These are phyloP conservation scores for Ceuthmochares aereus DNA, from an alignment of 2,113 vertebrate species.

Conservation along the genomic window DNA sequence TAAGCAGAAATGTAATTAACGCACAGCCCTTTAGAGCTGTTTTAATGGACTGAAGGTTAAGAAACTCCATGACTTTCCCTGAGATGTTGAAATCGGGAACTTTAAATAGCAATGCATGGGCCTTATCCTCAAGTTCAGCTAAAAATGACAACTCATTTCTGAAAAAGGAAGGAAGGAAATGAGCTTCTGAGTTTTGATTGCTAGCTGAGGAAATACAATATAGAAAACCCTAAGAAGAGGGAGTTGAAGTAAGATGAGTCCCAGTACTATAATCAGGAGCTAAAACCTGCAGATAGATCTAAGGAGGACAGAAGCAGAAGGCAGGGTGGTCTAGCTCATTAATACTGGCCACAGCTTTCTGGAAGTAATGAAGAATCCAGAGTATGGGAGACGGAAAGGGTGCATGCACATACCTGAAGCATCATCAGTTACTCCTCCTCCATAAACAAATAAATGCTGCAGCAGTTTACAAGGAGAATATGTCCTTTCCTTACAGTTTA, in stretches of 20 bases:
- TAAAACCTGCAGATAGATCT: not conserved
- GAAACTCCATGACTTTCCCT: not conserved
- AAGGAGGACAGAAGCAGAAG: not conserved
- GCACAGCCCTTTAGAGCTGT: not conserved
- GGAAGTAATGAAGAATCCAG: not conserved
- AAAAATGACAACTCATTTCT: not conserved
- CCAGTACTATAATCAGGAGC: not conserved
- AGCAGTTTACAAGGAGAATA: not conserved
- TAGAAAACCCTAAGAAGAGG: not conserved
- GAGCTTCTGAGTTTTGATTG: not conserved
- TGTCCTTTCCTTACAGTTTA: not conserved
- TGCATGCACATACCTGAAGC: not conserved
- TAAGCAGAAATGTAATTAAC: not conserved
- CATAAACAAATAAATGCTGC: not conserved
- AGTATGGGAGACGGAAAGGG: not conserved
- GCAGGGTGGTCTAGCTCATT: not conserved
- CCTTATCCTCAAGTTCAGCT: not conserved
- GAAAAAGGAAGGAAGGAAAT: slow-evolving; percentile 37
- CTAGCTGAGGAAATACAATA: not conserved
- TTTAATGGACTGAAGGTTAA: not conserved
- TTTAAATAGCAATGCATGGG: slow-evolving; percentile 4
- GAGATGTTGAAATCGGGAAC: not conserved
- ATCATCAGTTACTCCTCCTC: not conserved
- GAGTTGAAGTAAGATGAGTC: not conserved
- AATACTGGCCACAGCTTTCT: not conserved